phyloP scores from a whole-genome alignment of 2,888 invertebrate genomes.

The Cheilosia pagana region DNA sequence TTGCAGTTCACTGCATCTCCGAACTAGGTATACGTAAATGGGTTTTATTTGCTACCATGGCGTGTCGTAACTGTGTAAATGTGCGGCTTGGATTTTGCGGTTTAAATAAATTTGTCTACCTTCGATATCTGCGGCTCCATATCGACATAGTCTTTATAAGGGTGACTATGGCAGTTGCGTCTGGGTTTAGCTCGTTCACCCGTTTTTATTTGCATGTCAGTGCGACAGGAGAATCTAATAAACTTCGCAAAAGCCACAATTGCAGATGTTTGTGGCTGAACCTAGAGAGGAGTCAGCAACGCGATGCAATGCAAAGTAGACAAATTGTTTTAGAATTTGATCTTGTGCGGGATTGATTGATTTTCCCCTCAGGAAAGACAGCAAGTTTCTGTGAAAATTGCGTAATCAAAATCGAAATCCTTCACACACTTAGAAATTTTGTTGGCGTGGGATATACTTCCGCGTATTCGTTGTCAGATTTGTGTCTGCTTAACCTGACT shows the following conservation, averaged over 20 bases:
- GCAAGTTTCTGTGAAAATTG: too few relatives aligned
- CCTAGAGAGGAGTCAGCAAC: background rate
- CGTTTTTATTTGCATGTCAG: conserved; percentile 56
- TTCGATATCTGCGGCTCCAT: conserved; percentile 32
- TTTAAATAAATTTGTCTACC: conserved; percentile 50
- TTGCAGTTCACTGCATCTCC: conserved; percentile 52
- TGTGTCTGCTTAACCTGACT: too few relatives aligned
- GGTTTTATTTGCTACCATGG: conserved; percentile 14
- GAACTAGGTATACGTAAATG: conserved; percentile 17
- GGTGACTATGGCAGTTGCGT: conserved; percentile 15
- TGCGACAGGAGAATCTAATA: conserved; percentile 35
- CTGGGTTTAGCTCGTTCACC: background rate
- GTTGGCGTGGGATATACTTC: too few relatives aligned
- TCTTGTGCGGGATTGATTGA: conserved; percentile 3
- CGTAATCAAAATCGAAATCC: too few relatives aligned
- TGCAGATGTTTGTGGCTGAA: background rate
- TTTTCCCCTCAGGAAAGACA: background rate
- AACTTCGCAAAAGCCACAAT: conserved; percentile 19
- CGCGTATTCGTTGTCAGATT: too few relatives aligned
- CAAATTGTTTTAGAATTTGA: conserved; percentile 40
- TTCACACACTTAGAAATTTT: too few relatives aligned
- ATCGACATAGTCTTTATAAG: background rate
- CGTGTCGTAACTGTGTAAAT: background rate
- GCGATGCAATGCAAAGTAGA: conserved; percentile 19
- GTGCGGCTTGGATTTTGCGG: conserved; percentile 39